Evolutionary conservation across 2,888 invertebrate species (phyloP), one percentile per base, ranked within the genome.

Genomic region (Parnassius glacialis): DNA sequence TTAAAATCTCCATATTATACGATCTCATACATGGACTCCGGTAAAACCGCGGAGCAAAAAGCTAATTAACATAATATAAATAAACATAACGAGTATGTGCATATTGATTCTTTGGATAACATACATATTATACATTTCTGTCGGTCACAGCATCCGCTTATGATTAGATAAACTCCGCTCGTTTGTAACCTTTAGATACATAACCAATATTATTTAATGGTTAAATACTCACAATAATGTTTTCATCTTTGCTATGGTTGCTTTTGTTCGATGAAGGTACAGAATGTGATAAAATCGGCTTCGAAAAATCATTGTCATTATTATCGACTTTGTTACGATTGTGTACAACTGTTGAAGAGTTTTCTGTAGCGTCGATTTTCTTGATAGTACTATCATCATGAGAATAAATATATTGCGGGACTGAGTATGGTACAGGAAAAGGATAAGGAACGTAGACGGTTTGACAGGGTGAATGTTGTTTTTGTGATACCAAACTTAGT

Each of bases 161-260:
- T 3, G 0, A 34, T 34, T 3, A 34, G 34, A 3, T 7, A 34
- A 34, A 34, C 34, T 34, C 34, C 7, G 34, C 34, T 34, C 34
- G 34, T 34, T 34, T 34, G 34, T 7, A 34, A 34, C 5, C 34
- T 3, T 34, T 34, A 34, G 5, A 34, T 34, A 34, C 20, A 20
- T 20, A 20, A 20, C 20, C 20, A 20, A 20, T 20, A 2, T 20
- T 20, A 20, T 2, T 20, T 25, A 11, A 43, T 43, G 10, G 10
- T 43, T 7, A 52, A 48, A 53, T 20, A 60, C 60, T 60, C 13
- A 60, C 60, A 20, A 54, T 54, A 25, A 25, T 43, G 44, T 20
- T 42, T 12, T 55, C 60, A 25, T 54, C 10, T n/a, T 59, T 42
- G 20, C 9, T 20, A 7, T 25, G 10, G 25, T 47, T 47, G 16